phyloP scores from a whole-genome alignment of 2,113 vertebrate species.

The Xyliphius kryptos region DNA sequence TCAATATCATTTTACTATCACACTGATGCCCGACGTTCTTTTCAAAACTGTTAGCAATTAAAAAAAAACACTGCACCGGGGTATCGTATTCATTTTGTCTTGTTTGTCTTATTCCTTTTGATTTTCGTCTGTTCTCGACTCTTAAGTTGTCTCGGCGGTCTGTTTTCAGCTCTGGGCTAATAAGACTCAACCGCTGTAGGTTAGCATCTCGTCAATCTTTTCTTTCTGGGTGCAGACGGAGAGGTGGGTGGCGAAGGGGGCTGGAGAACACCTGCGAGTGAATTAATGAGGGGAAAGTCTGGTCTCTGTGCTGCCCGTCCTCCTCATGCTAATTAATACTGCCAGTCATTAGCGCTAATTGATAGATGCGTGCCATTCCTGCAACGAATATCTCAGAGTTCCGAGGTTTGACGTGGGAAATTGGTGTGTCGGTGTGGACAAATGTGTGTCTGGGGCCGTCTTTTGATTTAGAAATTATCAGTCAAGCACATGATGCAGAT shows the following conservation, averaged over 20 bases:
- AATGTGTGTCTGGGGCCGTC: neutral
- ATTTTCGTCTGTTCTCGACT: slow-evolving; percentile 19
- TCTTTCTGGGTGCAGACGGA: slow-evolving; percentile 45
- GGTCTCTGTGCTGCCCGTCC: slow-evolving; percentile 49
- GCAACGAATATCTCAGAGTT: slow-evolving; percentile 15
- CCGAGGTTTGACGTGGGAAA: too few relatives aligned
- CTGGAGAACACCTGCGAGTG: slow-evolving; percentile 60
- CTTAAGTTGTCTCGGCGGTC: slow-evolving; percentile 14
- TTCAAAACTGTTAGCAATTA: too few relatives aligned
- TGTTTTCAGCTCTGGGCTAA: slow-evolving; percentile 26
- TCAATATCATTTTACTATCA: too few relatives aligned
- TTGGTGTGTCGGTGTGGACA: neutral
- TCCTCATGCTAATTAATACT: slow-evolving; percentile 61
- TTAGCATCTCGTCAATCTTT: slow-evolving; percentile 55
- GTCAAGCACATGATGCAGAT: slow-evolving; percentile 25
- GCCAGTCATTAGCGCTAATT: slow-evolving; percentile 50
- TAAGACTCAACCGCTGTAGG: slow-evolving; percentile 58
- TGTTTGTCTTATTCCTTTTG: slow-evolving; percentile 4
- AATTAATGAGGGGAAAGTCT: slow-evolving; percentile 61
- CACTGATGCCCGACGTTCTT: too few relatives aligned
- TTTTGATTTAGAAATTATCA: slow-evolving; percentile 8
- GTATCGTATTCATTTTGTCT: neutral
- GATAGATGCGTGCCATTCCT: slow-evolving; percentile 27
- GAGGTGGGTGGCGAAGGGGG: slow-evolving; percentile 34
- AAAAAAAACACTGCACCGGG: too few relatives aligned